Evolutionary conservation across 64 coral and sea anemone genomes (phyloP).

Genomic region (Stylophora pistillata): DNA sequence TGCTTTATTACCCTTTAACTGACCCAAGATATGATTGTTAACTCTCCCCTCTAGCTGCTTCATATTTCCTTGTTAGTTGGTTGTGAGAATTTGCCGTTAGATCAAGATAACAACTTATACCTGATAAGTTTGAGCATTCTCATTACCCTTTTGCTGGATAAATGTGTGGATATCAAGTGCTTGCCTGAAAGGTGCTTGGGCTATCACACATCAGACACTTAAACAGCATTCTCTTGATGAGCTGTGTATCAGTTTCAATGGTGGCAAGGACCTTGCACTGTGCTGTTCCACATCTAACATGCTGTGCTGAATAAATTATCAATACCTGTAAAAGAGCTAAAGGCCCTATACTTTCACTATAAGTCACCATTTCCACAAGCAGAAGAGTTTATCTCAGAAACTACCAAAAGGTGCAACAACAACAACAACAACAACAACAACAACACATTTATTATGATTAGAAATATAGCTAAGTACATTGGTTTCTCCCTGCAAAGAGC

Average conservation of each 20-base stretch:
- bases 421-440: too few relatives aligned
- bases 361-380: slow-evolving; percentile 83
- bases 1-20: too few relatives aligned
- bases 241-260: slow-evolving; percentile 95
- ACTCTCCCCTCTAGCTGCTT: too few relatives aligned
- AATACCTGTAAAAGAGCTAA: slow-evolving; percentile 34
- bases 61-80: too few relatives aligned
- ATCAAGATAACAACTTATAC: too few relatives aligned
- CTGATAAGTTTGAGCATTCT: too few relatives aligned
- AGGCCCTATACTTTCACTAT: slow-evolving; percentile 82
- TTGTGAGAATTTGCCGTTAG: too few relatives aligned
- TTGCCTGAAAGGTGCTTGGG: slow-evolving; percentile 98
- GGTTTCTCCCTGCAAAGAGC: too few relatives aligned
- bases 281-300: slow-evolving; percentile 68
- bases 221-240: slow-evolving; percentile 78
- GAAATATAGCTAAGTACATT: too few relatives aligned
- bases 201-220: slow-evolving; percentile 77
- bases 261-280: slow-evolving; percentile 96
- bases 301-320: slow-evolving; percentile 58
- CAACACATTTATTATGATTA: too few relatives aligned
- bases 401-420: slow-evolving; percentile 66
- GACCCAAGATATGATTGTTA: too few relatives aligned
- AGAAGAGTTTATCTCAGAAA: slow-evolving; percentile 83
- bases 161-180: slow-evolving; percentile 45
- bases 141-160: too few relatives aligned